These are phyloP conservation scores for Cavia porcellus DNA, from an alignment of 2,113 vertebrate genomes.

Conservation along the genomic window DNA sequence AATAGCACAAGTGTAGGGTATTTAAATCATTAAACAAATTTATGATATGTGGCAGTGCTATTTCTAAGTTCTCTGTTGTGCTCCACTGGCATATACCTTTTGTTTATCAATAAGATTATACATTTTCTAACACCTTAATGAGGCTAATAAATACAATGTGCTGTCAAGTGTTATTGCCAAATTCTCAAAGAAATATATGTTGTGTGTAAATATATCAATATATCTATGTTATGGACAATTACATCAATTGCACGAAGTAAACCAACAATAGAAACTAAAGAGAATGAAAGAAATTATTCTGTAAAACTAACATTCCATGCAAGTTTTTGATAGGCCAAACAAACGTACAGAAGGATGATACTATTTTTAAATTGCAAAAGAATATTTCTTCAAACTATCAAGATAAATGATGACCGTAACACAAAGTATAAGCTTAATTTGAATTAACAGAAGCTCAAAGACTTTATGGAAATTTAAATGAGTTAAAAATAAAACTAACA, in stretches of 20 bases:
- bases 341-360: not conserved
- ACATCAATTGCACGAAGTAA: not conserved
- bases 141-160: not conserved
- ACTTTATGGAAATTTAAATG: not conserved
- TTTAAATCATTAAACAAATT: constrained; percentile 11
- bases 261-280: not conserved
- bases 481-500: not conserved
- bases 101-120: not conserved
- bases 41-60: not conserved
- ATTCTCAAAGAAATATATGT: not conserved
- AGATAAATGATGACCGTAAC: not conserved
- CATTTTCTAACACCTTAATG: not conserved
- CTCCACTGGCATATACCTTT: not conserved
- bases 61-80: not conserved
- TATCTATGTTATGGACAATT: not conserved
- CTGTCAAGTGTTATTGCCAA: not conserved
- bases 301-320: not conserved
- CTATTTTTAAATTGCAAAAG: not conserved
- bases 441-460: not conserved
- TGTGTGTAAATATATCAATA: not conserved
- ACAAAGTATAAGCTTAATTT: not conserved
- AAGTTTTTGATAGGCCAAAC: not conserved
- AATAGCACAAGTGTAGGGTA: not conserved
- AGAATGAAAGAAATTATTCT: not conserved
- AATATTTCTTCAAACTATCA: not conserved